Base-by-base conservation (phyloP, 2,797 vertebrate genomes). In the Dromococcyx pavoninus region DNA sequence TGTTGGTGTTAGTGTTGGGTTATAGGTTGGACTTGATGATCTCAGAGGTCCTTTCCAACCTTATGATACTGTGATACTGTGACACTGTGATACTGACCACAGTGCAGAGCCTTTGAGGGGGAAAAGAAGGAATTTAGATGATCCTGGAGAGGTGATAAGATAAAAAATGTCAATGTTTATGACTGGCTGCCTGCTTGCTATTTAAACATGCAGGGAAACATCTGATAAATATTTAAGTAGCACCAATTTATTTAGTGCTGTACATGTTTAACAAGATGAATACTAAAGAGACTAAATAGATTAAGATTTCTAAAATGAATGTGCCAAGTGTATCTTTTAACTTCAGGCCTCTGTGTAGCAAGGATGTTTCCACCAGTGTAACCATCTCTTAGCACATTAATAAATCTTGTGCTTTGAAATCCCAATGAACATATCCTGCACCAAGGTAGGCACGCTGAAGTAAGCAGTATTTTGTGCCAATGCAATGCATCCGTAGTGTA, bases 201-300 rank as follows among this genome's bases (percentile, higher is more conserved):
- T 92, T 95, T 92, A 93, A 93, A 73, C 79, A 90, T 53, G n/a
- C 83, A 91, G 69, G 33, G 83, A 95, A 80, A 95, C 39, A 48
- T 54, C 91, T 91, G 91, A 95, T 96, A 95, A 97, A 97, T 97
- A 96, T 96, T 97, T 95, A 87, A 96, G 71, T 35, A 85, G 67
- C 67, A 91, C 65, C 91, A 82, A 94, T 94, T 95, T 91, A 95
- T 96, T 92, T 96, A 94, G 83, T 77, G 58, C 77, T 89, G 90
- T 93, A 91, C 88, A 72, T 92, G 95, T 93, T 96, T 96, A 96
- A 96, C 93, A 95, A 94, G 95, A 88, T 65, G 93, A 92, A 93
- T 96, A 75, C 90, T 96, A 93, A 95, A 93, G 91, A 94, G 71
- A 61, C 79, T 93, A 95, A 96, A 96, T 82, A 94, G 91, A 95